Evolutionary conservation across 2,797 vertebrate species (phyloP).

Genomic region (Xenops minutus): DNA sequence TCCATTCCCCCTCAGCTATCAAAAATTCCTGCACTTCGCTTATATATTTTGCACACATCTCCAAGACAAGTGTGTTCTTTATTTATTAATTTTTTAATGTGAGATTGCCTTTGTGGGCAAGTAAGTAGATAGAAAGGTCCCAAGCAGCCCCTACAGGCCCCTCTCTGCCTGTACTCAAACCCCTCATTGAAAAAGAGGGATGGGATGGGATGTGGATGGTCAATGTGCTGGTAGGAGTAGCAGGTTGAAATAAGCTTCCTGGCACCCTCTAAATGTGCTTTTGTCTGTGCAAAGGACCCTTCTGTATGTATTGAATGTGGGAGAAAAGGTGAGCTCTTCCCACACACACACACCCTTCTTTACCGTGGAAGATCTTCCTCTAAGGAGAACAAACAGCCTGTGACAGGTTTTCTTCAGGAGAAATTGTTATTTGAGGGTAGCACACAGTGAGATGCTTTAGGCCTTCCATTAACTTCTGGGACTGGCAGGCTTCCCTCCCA

Average conservation of each 20-base stretch:
- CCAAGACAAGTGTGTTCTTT: background rate
- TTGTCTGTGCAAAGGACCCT: background rate
- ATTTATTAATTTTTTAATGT: background rate
- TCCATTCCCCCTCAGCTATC: background rate
- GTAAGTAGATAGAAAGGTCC: background rate
- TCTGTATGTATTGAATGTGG: background rate
- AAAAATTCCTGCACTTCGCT: background rate
- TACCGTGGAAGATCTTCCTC: background rate
- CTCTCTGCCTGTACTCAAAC: background rate
- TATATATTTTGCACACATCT: background rate
- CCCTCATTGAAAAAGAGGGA: background rate
- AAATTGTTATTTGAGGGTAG: background rate
- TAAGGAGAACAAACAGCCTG: background rate
- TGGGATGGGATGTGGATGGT: rapidly evolving
- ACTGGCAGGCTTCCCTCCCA: background rate
- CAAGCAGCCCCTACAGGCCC: background rate
- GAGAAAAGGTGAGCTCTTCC: background rate
- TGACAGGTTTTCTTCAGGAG: background rate
- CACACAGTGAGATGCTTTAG: background rate
- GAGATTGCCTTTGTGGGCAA: background rate
- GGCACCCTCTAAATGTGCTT: background rate
- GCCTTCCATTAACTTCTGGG: background rate
- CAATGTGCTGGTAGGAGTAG: background rate
- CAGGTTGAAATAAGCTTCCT: background rate
- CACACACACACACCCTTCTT: background rate